A percentile compares a stretch with the other conserved stretches of the same genome.
Conservation (phyloP, 2,113 vertebrate species). For the Charadrius vociferus region DNA sequence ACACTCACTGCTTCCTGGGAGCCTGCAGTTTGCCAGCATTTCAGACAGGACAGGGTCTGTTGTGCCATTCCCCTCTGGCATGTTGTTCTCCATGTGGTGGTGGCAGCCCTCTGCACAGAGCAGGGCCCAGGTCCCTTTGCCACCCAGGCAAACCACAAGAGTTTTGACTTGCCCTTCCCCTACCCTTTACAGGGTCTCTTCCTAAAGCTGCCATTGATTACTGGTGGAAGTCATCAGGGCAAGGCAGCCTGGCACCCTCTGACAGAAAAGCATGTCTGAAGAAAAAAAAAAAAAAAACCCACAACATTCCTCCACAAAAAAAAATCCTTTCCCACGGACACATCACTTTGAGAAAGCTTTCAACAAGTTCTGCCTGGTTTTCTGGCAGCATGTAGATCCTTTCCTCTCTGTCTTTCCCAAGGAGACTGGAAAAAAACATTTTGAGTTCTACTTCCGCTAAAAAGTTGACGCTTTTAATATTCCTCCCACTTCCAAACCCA, state of each 20-base stretch:
- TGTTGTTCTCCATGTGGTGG: fast-evolving
- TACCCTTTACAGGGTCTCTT: not conserved
- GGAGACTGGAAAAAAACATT: not conserved
- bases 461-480: not conserved
- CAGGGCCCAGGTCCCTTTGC: not conserved
- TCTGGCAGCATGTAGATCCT: not conserved
- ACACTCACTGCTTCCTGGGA: not conserved
- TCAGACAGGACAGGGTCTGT: not conserved
- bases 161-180: not conserved
- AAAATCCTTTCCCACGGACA: not conserved
- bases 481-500: not conserved
- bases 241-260: not conserved
- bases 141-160: not conserved
- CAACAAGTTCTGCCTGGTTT: not conserved
- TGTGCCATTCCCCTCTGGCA: not conserved
- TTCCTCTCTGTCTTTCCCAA: not conserved
- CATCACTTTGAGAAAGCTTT: not conserved
- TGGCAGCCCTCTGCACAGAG: not conserved
- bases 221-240: not conserved
- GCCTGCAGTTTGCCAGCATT: not conserved
- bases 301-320: not conserved
- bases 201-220: not conserved
- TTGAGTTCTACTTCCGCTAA: not conserved
- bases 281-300: not conserved
- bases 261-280: not conserved